Conservation (phyloP, 2,888 invertebrate species). For the Idaea dimidiata region DNA sequence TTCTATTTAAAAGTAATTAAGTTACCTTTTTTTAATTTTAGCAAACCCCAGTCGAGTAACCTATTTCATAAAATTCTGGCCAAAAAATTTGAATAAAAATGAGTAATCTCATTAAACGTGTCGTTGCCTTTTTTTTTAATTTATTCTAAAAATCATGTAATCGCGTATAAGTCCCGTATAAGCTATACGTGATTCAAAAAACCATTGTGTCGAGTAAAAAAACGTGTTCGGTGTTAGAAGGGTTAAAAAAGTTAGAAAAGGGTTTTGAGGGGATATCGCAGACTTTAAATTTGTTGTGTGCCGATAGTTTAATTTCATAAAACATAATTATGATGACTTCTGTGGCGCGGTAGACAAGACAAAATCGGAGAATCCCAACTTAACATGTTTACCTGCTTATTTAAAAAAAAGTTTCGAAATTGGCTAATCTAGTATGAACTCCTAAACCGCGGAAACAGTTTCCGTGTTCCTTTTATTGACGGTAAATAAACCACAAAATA, state of each 20-base stretch:
- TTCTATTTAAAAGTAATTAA: neutral
- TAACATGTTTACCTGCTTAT: no score
- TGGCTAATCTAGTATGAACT: no score
- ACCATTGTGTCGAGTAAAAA: constrained; percentile 26
- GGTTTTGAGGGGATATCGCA: neutral
- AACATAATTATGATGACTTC: no score
- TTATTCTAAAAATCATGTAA: constrained; percentile 53
- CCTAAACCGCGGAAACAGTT: no score
- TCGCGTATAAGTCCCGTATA: constrained; percentile 37
- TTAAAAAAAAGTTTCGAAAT: no score
- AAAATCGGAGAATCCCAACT: no score
- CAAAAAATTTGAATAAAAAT: constrained; percentile 9
- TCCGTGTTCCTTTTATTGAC: no score
- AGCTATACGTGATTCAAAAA: constrained; percentile 37
- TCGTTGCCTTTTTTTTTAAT: constrained; percentile 35
- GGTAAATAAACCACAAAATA: no score
- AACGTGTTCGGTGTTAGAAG: constrained; percentile 3
- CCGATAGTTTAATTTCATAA: neutral
- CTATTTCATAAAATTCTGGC: neutral
- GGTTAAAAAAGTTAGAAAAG: constrained; percentile 11
- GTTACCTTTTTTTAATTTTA: constrained; percentile 20
- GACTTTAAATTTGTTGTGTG: neutral
- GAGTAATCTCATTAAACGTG: constrained; percentile 12
- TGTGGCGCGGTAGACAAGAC: no score
- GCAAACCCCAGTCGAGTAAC: neutral